Conservation (phyloP, 2,888 invertebrate genomes). For the Drosophila stalkeri region DNA sequence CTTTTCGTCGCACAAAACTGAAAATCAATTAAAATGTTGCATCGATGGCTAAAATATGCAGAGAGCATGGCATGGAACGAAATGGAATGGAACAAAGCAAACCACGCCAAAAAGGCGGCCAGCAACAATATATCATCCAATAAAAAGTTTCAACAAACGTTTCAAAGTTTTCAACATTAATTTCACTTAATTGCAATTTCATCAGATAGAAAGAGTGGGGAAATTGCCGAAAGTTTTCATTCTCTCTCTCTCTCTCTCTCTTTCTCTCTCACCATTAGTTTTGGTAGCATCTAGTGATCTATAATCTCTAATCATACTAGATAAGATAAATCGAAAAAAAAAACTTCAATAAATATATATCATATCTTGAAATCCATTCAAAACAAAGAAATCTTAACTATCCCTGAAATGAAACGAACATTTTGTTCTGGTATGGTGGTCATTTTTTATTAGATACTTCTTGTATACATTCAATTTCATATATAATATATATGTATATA, state of each 20-base stretch:
- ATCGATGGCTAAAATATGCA: conserved; percentile 59
- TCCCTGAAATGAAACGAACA: not conserved
- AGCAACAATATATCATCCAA: not conserved
- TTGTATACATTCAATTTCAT: conserved; percentile 44
- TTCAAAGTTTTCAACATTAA: not conserved
- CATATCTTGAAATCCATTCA: not conserved
- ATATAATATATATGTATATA: conserved; percentile 43
- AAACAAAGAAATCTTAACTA: no score
- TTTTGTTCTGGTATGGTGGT: conserved; percentile 57
- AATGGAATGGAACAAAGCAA: conserved; percentile 6
- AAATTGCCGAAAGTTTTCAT: not conserved
- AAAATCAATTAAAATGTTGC: conserved; percentile 74
- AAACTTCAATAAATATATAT: no score
- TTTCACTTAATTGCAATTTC: not conserved
- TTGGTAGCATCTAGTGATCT: no score
- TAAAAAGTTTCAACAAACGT: not conserved
- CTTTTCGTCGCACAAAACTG: conserved; percentile 41
- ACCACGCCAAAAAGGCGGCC: not conserved
- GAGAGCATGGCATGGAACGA: not conserved
- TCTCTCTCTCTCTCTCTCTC: not conserved
- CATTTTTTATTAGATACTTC: conserved; percentile 56
- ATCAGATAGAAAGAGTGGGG: not conserved
- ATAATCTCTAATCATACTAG: no score
- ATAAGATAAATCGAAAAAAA: no score
- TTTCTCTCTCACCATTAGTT: no score